Evolutionary conservation across 2,888 invertebrate genomes (phyloP).

Genomic region (Philhelius pedissequus): DNA sequence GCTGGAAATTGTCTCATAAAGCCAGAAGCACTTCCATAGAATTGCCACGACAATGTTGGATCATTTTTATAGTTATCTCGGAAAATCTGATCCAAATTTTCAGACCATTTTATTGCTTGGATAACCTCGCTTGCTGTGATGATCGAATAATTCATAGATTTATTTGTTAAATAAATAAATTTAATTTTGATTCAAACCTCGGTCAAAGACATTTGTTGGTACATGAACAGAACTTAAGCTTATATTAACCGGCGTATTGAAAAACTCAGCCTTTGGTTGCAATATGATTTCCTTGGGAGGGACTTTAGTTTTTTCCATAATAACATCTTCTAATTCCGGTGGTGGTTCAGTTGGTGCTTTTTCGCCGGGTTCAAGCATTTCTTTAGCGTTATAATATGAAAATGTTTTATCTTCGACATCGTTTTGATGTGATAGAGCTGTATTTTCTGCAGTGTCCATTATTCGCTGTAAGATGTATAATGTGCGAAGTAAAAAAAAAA

Average conservation of each 20-base stretch:
- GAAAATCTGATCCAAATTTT: slow-evolving; percentile 93
- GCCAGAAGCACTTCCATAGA: slow-evolving; percentile 97
- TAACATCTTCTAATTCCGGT: slow-evolving; percentile 80
- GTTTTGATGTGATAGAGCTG: slow-evolving; percentile 83
- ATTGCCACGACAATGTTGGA: slow-evolving; percentile 97
- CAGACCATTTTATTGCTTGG: slow-evolving; percentile 97
- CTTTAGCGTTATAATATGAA: slow-evolving; percentile 86
- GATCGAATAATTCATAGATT: neutral
- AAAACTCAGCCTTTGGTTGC: slow-evolving; percentile 87
- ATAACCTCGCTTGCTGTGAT: slow-evolving; percentile 92
- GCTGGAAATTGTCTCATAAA: slow-evolving; percentile 98
- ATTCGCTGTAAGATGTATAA: slow-evolving; percentile 82
- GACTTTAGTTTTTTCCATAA: slow-evolving; percentile 81
- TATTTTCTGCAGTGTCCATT: slow-evolving; percentile 92
- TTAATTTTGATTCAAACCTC: slow-evolving; percentile 81
- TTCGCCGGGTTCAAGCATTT: slow-evolving; percentile 82
- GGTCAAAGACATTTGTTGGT: slow-evolving; percentile 96
- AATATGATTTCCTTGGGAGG: slow-evolving; percentile 83
- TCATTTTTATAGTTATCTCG: slow-evolving; percentile 91
- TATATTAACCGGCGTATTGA: slow-evolving; percentile 87
- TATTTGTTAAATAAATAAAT: too few species aligned
- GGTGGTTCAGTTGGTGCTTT: slow-evolving; percentile 80
- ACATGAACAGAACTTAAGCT: slow-evolving; percentile 94
- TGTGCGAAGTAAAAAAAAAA: neutral
- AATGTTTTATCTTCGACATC: slow-evolving; percentile 82